A percentile compares a stretch with the other conserved stretches of the same genome.
Conservation (phyloP, 2,113 vertebrate species). For the Channa maculata region DNA sequence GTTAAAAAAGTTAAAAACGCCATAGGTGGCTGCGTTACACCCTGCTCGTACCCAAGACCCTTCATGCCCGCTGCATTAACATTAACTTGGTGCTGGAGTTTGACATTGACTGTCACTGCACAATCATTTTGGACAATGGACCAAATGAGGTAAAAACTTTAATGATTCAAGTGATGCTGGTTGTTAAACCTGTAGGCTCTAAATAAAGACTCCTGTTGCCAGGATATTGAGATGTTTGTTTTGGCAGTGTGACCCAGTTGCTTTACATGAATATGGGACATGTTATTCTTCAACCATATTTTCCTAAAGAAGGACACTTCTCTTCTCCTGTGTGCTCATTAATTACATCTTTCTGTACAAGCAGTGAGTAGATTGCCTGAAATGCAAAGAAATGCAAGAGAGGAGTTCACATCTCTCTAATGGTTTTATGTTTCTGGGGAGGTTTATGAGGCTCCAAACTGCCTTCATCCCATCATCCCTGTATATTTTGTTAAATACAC, state of each 20-base stretch:
- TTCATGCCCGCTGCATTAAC: too few species aligned
- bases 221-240: not conserved
- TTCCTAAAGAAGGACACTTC: conserved; percentile 9
- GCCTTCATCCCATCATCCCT: not conserved
- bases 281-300: not conserved
- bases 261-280: not conserved
- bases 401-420: conserved; percentile 13
- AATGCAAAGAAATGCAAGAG: not conserved
- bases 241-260: conserved; percentile 26
- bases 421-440: conserved; percentile 14
- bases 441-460: not conserved
- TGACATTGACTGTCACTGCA: not conserved
- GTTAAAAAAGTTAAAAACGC: too few species aligned
- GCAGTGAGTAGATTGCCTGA: not conserved
- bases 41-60: too few species aligned
- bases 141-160: too few species aligned
- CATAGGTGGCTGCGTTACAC: too few species aligned
- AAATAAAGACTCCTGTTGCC: not conserved
- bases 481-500: conserved; percentile 10
- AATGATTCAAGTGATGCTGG: too few species aligned
- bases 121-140: not conserved
- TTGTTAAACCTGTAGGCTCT: not conserved
- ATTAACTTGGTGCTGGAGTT: too few species aligned
- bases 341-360: conserved; percentile 19
- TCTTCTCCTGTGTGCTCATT: conserved; percentile 4